phyloP scores from a whole-genome alignment of 1,140 invertebrate genomes.

The Oscheius sp. region DNA sequence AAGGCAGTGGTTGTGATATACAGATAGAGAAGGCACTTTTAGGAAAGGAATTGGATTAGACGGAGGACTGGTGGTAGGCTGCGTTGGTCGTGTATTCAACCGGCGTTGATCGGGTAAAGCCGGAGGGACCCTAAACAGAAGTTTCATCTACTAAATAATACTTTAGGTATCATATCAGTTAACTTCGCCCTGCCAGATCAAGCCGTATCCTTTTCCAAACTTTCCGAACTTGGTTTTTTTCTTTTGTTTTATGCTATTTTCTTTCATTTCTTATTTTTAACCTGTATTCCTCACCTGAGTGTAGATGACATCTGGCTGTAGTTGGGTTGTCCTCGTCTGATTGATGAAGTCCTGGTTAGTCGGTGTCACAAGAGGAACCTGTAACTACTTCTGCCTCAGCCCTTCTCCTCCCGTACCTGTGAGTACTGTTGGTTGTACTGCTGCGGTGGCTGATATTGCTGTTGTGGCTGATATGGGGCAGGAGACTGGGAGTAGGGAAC shows the following conservation, averaged over 20 bases:
- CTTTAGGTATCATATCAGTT: neutral
- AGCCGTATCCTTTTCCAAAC: no score
- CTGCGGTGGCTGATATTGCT: neutral
- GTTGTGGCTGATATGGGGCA: neutral
- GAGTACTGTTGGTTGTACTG: slow-evolving; percentile 1
- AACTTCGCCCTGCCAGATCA: no score
- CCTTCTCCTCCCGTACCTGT: neutral
- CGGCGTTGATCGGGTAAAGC: neutral
- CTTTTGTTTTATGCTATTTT: no score
- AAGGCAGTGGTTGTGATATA: no score
- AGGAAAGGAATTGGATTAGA: neutral
- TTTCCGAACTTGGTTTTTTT: no score
- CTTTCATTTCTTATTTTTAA: neutral
- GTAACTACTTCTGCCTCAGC: neutral
- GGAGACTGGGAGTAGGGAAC: neutral
- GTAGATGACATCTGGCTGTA: slow-evolving; percentile 18
- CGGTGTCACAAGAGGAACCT: slow-evolving; percentile 9
- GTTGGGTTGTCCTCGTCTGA: neutral
- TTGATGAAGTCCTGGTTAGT: neutral
- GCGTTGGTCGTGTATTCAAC: neutral
- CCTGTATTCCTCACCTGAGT: slow-evolving; percentile 2
- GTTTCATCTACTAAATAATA: neutral
- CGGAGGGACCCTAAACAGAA: neutral
- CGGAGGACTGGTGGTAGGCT: slow-evolving; percentile 15
- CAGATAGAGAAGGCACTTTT: neutral